Conservation (phyloP, 2,888 invertebrate species). For the Lagria hirta region DNA sequence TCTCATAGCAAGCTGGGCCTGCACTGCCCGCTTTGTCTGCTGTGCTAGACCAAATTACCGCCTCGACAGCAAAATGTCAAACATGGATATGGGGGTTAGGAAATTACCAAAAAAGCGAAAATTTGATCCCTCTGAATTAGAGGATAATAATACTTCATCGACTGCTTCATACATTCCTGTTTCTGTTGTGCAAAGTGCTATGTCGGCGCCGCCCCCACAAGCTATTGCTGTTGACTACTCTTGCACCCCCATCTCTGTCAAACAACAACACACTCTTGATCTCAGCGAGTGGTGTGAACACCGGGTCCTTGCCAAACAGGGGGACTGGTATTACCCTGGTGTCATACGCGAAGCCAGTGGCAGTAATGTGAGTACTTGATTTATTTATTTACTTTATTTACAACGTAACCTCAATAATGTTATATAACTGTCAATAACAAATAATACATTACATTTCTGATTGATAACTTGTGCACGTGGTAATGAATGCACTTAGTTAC, state of each 20-base stretch:
- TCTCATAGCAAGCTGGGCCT: neutral
- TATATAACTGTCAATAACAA: too few relatives aligned
- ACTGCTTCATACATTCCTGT: slow-evolving; percentile 46
- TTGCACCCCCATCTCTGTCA: slow-evolving; percentile 42
- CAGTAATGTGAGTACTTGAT: slow-evolving; percentile 58
- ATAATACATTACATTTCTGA: too few relatives aligned
- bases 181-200: slow-evolving; percentile 49
- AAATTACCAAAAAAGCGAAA: slow-evolving; percentile 94
- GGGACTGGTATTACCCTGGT: slow-evolving; percentile 82
- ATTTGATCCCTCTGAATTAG: slow-evolving; percentile 76
- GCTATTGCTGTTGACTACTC: slow-evolving; percentile 51
- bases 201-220: slow-evolving; percentile 49
- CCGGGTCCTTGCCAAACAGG: slow-evolving; percentile 84
- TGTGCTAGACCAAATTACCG: too few relatives aligned
- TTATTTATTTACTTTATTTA: too few relatives aligned
- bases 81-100: slow-evolving; percentile 60
- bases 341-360: slow-evolving; percentile 77
- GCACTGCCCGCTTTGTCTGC: too few relatives aligned
- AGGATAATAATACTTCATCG: slow-evolving; percentile 56
- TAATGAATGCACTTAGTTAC: too few relatives aligned
- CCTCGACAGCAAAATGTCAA: slow-evolving; percentile 24
- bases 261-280: slow-evolving; percentile 60
- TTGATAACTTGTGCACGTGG: too few relatives aligned
- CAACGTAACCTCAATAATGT: too few relatives aligned
- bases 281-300: slow-evolving; percentile 93